Evolutionary conservation across 2,113 vertebrate species (phyloP).

Genomic region (Polypterus bichir): DNA sequence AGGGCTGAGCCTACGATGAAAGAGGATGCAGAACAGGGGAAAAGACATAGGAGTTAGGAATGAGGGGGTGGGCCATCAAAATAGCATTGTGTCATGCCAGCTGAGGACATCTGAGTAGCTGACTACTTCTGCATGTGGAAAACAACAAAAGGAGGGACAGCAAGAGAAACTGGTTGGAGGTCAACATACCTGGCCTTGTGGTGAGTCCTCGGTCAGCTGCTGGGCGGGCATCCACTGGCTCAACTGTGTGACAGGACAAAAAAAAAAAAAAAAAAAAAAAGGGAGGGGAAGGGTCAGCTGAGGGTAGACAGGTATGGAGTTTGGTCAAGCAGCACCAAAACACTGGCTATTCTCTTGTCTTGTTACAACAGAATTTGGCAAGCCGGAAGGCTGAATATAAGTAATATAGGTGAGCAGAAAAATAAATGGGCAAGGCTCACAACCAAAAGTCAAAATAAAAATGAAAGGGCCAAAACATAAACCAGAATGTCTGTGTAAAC

Average conservation of each 20-base stretch:
- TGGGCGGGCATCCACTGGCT: conserved; percentile 84
- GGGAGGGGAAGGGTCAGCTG: conserved; percentile 18
- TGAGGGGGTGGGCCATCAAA: background rate
- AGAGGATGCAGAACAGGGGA: background rate
- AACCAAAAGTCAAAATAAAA: no score
- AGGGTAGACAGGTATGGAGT: no score
- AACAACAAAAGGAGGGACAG: conserved; percentile 20
- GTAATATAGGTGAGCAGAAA: no score
- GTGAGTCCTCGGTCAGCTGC: conserved; percentile 81
- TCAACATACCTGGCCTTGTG: conserved; percentile 72
- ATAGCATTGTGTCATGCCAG: no score
- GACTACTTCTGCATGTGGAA: background rate
- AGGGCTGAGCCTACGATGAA: conserved; percentile 64
- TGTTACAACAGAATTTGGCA: no score
- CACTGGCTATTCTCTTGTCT: no score
- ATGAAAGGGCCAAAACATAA: no score
- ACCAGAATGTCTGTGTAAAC: no score
- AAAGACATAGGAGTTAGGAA: background rate
- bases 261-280: conserved; percentile 31
- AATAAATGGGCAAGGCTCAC: no score
- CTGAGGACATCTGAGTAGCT: background rate
- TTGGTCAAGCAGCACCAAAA: no score
- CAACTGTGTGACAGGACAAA: conserved; percentile 59
- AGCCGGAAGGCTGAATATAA: no score
- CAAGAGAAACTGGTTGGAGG: conserved; percentile 18